Percentiles rank a stretch among this genome's conserved stretches.
These are phyloP conservation scores for Aquatica leii DNA, from an alignment of 2,888 invertebrate genomes.

Conservation along the genomic window DNA sequence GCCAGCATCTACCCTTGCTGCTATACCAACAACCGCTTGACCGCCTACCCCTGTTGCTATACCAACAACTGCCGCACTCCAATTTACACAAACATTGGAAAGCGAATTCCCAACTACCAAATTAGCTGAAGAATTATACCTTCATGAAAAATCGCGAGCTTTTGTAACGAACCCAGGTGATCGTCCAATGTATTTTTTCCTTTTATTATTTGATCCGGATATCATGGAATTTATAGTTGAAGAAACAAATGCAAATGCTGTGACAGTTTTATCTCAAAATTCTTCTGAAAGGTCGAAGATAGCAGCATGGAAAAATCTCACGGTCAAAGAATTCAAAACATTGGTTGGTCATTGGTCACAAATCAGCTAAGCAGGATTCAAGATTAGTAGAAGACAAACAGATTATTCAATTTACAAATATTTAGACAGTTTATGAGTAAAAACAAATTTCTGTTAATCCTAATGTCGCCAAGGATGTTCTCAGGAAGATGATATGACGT, in stretches of 20 bases:
- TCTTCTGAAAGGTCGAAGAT: constrained; percentile 19
- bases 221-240: constrained; percentile 7
- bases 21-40: no score
- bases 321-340: constrained; percentile 30
- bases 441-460: constrained; percentile 31
- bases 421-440: no score
- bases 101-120: background rate
- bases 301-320: no score
- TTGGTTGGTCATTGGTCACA: constrained; percentile 38
- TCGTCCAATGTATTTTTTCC: constrained; percentile 6
- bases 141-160: background rate
- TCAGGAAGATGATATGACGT: constrained; percentile 39
- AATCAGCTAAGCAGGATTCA: constrained; percentile 27
- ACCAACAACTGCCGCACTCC: background rate
- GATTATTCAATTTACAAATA: no score
- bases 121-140: background rate
- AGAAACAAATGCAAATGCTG: constrained; percentile 24
- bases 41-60: background rate
- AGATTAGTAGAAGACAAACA: constrained; percentile 9
- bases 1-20: no score
- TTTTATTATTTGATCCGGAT: no score
- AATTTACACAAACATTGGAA: background rate
- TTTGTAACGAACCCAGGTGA: background rate
- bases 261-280: constrained; percentile 10
- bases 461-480: background rate